A percentile compares a stretch with the other conserved stretches of the same genome.
Conservation (phyloP, 2,888 invertebrate species). For the Perdita meconis region DNA sequence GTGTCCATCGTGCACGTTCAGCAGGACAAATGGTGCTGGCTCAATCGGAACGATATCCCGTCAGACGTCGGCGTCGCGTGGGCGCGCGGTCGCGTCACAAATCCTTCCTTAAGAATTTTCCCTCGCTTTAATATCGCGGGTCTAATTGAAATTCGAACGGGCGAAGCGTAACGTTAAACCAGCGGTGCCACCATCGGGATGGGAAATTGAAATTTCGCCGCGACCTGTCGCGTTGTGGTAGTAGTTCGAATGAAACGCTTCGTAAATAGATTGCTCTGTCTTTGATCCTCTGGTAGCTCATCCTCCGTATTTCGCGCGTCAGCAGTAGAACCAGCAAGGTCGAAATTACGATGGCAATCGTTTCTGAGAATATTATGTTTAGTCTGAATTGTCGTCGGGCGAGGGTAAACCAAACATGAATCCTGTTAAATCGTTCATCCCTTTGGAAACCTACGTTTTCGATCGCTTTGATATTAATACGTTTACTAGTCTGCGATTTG, state of each 20-base stretch:
- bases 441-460: too few species aligned
- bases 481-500: too few species aligned
- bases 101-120: background rate
- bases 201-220: background rate
- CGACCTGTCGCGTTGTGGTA: background rate
- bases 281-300: background rate
- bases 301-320: background rate
- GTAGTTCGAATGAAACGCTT: background rate
- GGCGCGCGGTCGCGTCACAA: background rate
- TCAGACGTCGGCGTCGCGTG: slow-evolving; percentile 9
- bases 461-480: too few species aligned
- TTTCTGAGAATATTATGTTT: too few species aligned
- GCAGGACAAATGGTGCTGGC: slow-evolving; percentile 40
- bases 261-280: background rate
- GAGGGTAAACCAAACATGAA: too few species aligned
- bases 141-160: background rate
- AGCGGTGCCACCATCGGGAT: background rate
- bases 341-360: too few species aligned
- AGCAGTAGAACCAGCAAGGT: too few species aligned
- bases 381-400: too few species aligned
- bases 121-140: background rate
- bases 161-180: background rate
- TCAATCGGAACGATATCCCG: slow-evolving; percentile 29
- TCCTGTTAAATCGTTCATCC: too few species aligned
- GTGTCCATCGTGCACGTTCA: slow-evolving; percentile 29